Evolutionary conservation across 1,140 invertebrate species (phyloP).

Genomic region (Drosophila arawakana): DNA sequence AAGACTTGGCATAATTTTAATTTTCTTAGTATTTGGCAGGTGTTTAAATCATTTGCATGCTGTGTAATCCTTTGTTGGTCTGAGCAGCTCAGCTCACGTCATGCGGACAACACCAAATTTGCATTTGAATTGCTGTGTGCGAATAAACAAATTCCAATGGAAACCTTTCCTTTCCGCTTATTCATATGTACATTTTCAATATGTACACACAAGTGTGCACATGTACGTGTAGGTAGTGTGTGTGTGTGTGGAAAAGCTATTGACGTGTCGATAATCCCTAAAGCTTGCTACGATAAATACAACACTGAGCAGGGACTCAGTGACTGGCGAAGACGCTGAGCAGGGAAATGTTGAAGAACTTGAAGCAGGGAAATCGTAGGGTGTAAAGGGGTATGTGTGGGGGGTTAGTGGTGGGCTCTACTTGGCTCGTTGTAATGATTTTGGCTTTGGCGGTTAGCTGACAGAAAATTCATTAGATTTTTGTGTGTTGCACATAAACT

Average conservation of each 20-base stretch:
- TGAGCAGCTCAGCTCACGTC: constrained; percentile 15
- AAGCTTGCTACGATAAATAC: constrained; percentile 61
- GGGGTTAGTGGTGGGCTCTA: not conserved
- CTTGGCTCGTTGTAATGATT: not conserved
- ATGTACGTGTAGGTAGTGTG: not conserved
- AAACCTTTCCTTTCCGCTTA: constrained; percentile 30
- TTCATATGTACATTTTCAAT: constrained; percentile 7
- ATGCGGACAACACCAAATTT: constrained; percentile 37
- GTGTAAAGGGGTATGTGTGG: not conserved
- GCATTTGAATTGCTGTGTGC: constrained; percentile 35
- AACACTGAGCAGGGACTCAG: constrained; percentile 1
- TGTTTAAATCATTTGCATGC: constrained; percentile 24
- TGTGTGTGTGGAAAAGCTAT: constrained; percentile 39
- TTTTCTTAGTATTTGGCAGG: too few relatives aligned
- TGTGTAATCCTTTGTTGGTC: constrained; percentile 21
- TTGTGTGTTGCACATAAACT: constrained; percentile 32
- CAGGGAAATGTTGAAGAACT: too few relatives aligned
- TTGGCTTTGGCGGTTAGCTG: constrained; percentile 40
- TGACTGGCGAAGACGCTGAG: too few relatives aligned
- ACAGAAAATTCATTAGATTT: constrained; percentile 47
- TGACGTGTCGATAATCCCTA: constrained; percentile 61
- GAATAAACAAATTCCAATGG: constrained; percentile 37
- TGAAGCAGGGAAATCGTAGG: too few relatives aligned
- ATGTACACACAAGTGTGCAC: constrained; percentile 2
- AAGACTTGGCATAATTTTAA: not conserved